Evolutionary conservation across 2,888 invertebrate species (phyloP).

Genomic region (Dolomedes plantarius): DNA sequence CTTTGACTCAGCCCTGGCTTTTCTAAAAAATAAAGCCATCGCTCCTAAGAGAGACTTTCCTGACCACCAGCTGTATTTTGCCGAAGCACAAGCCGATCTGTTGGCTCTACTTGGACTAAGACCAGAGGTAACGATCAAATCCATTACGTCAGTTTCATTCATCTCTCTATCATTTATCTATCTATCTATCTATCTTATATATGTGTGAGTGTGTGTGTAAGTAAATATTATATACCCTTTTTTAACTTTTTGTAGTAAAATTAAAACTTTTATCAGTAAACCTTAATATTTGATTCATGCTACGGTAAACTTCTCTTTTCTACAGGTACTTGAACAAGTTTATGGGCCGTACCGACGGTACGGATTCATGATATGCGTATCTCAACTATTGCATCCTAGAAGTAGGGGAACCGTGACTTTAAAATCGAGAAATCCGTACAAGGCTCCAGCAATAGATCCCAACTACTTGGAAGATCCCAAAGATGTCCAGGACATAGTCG

Average conservation of each 20-base stretch:
- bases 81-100: conserved; percentile 57
- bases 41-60: neutral
- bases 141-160: too few species aligned
- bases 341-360: neutral
- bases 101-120: conserved; percentile 74
- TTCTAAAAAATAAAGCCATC: neutral
- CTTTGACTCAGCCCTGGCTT: neutral
- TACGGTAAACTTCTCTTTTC: too few species aligned
- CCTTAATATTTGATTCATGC: too few species aligned
- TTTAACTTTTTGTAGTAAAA: too few species aligned
- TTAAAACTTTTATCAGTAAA: too few species aligned
- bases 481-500: neutral
- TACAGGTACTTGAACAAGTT: neutral
- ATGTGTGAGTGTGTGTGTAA: too few species aligned
- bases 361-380: neutral
- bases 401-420: neutral
- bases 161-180: too few species aligned
- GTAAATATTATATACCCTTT: too few species aligned
- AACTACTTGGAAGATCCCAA: neutral
- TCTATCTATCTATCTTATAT: too few species aligned
- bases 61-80: conserved; percentile 7
- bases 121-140: conserved; percentile 74
- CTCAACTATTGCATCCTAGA: neutral
- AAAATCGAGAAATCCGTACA: neutral
- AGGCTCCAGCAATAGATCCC: neutral